phyloP scores from a whole-genome alignment of 1,140 invertebrate species.

The Lycorma delicatula region DNA sequence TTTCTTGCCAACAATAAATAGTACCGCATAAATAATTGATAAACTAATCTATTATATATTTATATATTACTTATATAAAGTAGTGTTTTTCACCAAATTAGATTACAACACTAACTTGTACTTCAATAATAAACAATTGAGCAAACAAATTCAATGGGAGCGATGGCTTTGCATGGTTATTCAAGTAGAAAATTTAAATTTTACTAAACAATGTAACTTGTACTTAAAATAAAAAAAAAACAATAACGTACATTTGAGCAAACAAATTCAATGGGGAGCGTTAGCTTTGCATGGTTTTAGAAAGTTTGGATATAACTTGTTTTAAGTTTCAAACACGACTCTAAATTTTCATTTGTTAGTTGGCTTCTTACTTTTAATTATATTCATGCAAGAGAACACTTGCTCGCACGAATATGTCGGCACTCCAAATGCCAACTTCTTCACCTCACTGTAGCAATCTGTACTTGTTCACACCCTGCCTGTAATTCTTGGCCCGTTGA shows the following conservation, averaged over 20 bases:
- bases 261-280: conserved; percentile 19
- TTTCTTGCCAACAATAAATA: no score
- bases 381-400: conserved; percentile 29
- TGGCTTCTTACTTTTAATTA: conserved; percentile 31
- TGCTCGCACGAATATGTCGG: conserved; percentile 30
- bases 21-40: no score
- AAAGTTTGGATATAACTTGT: conserved; percentile 25
- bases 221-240: conserved; percentile 3
- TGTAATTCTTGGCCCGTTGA: no score
- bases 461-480: no score
- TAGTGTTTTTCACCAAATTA: no score
- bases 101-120: no score
- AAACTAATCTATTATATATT: no score
- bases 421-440: conserved; percentile 29
- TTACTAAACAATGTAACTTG: conserved; percentile 2
- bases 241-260: background rate
- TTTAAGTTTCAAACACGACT: conserved; percentile 28
- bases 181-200: background rate
- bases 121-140: no score
- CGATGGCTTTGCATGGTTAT: conserved; percentile 9
- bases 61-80: no score
- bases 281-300: conserved; percentile 26
- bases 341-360: conserved; percentile 29
- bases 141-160: no score
- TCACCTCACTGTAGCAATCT: conserved; percentile 28